A percentile compares a stretch with the other conserved stretches of the same genome.
Conservation (phyloP, 2,888 invertebrate species). For the Drosophila parthenogenetica region DNA sequence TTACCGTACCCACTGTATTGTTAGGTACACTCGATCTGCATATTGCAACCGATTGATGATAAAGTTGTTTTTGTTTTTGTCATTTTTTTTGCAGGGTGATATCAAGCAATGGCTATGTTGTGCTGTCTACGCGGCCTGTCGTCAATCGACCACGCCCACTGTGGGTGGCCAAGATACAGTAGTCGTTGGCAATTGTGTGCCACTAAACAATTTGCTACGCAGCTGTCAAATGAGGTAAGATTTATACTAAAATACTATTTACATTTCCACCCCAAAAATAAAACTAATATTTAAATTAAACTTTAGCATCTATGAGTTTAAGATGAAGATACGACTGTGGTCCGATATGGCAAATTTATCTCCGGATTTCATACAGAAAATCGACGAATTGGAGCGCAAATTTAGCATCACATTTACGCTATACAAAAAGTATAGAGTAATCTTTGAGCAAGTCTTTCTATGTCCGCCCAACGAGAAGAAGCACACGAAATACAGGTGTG, state of each 20-base stretch:
- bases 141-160: slow-evolving; percentile 92
- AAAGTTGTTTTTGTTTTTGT: neutral
- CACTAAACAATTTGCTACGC: slow-evolving; percentile 94
- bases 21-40: neutral
- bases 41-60: neutral
- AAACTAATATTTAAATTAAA: neutral
- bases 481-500: slow-evolving; percentile 83
- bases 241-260: neutral
- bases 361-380: slow-evolving; percentile 92
- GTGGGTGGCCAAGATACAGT: slow-evolving; percentile 89
- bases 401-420: slow-evolving; percentile 97
- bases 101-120: slow-evolving; percentile 97
- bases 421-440: slow-evolving; percentile 95
- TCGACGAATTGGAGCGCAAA: slow-evolving; percentile 93
- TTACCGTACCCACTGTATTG: neutral
- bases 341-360: slow-evolving; percentile 96
- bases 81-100: slow-evolving; percentile 89
- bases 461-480: slow-evolving; percentile 86
- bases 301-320: slow-evolving; percentile 96
- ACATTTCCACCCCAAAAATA: too few relatives aligned
- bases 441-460: slow-evolving; percentile 94
- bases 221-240: slow-evolving; percentile 93
- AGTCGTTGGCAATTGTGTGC: slow-evolving; percentile 95
- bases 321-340: slow-evolving; percentile 97
- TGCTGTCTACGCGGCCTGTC: slow-evolving; percentile 95